Evolutionary conservation across 2,797 vertebrate genomes (phyloP).

Genomic region (Paguma larvata): DNA sequence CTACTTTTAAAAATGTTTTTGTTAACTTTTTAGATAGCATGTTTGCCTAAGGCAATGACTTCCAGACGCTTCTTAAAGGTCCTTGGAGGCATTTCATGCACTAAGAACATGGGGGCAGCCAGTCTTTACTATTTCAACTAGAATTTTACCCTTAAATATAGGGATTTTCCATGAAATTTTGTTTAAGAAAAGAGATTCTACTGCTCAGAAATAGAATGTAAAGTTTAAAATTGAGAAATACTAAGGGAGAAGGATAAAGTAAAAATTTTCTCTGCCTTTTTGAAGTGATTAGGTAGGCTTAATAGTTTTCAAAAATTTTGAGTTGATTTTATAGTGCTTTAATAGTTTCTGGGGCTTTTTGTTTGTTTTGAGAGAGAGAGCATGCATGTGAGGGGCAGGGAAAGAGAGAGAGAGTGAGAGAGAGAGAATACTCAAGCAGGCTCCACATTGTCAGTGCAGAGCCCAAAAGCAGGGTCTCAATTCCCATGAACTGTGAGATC

Average conservation of each 20-base stretch:
- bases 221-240: constrained; percentile 35
- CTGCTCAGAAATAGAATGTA: neutral
- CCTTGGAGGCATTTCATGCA: neutral
- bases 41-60: neutral
- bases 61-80: neutral
- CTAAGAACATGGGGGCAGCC: neutral
- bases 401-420: no score
- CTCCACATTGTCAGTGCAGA: no score
- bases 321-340: constrained; percentile 3
- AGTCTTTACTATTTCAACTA: neutral
- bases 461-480: no score
- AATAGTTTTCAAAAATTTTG: neutral
- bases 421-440: no score
- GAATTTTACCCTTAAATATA: neutral
- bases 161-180: neutral
- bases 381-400: no score
- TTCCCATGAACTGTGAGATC: no score
- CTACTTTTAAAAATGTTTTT: neutral
- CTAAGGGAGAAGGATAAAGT: neutral
- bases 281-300: constrained; percentile 6
- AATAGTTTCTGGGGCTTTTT: neutral
- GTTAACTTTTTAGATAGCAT: neutral
- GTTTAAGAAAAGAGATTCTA: neutral
- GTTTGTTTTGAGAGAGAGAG: no score
- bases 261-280: constrained; percentile 16